Percentiles rank a stretch among this genome's conserved stretches.
These are phyloP conservation scores for Thunnus maccoyii DNA, from an alignment of 2,113 vertebrate genomes.

Conservation along the genomic window DNA sequence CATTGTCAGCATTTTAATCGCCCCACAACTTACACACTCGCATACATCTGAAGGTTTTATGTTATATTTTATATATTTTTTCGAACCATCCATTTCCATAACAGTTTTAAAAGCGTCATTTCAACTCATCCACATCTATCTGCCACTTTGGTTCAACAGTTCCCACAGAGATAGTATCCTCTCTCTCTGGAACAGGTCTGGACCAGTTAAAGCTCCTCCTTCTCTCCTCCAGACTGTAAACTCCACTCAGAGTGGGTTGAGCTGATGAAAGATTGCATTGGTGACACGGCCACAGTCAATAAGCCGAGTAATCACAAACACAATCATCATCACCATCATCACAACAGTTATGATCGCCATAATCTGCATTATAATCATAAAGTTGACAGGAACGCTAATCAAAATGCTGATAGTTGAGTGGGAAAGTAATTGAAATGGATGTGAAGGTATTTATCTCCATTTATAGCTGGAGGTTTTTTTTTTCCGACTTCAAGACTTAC, in stretches of 20 bases:
- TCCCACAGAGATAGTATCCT: neutral
- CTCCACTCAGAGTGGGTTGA: slow-evolving; percentile 1
- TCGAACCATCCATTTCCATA: no score
- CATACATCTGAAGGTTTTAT: neutral
- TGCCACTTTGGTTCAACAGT: neutral
- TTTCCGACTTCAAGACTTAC: neutral
- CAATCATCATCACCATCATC: slow-evolving; percentile 68
- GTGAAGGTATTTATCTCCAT: slow-evolving; percentile 54
- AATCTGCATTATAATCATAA: slow-evolving; percentile 69
- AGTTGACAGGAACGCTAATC: slow-evolving; percentile 60
- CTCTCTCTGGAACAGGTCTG: neutral
- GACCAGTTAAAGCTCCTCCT: neutral
- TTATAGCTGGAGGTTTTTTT: slow-evolving; percentile 27
- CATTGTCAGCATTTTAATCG: neutral
- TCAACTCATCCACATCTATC: neutral
- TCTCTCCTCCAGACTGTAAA: slow-evolving; percentile 8
- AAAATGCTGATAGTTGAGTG: slow-evolving; percentile 51
- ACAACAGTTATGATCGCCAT: slow-evolving; percentile 65
- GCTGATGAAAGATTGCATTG: slow-evolving; percentile 25
- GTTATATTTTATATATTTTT: neutral
- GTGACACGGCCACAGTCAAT: slow-evolving; percentile 55
- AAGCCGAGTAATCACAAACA: slow-evolving; percentile 67
- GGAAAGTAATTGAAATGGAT: slow-evolving; percentile 59
- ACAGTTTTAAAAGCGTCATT: neutral
- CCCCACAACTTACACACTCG: neutral